Evolutionary conservation across 2,113 vertebrate genomes (phyloP).

Genomic region (Ginglymostoma cirratum): DNA sequence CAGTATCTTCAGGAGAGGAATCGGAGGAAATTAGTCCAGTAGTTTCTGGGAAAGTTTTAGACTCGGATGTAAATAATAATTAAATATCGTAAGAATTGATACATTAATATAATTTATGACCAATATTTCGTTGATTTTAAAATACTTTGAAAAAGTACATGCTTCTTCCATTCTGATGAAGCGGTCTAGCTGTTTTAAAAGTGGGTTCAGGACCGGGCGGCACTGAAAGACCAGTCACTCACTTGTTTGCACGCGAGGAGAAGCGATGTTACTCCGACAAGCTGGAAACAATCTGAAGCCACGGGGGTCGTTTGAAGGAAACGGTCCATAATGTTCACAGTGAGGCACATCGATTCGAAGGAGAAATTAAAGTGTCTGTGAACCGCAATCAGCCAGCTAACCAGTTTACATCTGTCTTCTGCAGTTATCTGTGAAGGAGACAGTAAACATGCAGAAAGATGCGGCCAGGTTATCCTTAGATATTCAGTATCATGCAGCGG

Average conservation of each 20-base stretch:
- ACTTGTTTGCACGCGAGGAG: slow-evolving; percentile 89
- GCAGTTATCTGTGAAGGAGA: slow-evolving; percentile 66
- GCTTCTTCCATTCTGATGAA: not conserved
- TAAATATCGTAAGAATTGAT: not conserved
- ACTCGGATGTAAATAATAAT: not conserved
- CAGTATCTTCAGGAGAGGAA: not conserved
- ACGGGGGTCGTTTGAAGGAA: slow-evolving; percentile 79
- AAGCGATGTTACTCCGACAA: slow-evolving; percentile 80
- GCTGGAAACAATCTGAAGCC: slow-evolving; percentile 87
- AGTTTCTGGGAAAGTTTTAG: not conserved
- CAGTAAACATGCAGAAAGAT: not conserved
- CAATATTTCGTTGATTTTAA: not conserved
- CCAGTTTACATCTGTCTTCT: slow-evolving; percentile 75
- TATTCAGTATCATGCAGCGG: not conserved
- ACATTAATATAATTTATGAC: not conserved
- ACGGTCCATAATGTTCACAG: slow-evolving; percentile 82
- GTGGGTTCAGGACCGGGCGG: accelerated
- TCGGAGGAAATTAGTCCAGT: not conserved
- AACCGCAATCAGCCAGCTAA: slow-evolving; percentile 87
- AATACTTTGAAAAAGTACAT: not conserved
- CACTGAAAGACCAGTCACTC: slow-evolving; percentile 24
- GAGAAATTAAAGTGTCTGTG: slow-evolving; percentile 72
- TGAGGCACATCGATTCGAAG: slow-evolving; percentile 81
- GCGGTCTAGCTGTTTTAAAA: not conserved
- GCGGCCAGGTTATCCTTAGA: not conserved